Evolutionary conservation across 2,797 vertebrate genomes (phyloP).

Genomic region (Chrysocyon brachyurus): DNA sequence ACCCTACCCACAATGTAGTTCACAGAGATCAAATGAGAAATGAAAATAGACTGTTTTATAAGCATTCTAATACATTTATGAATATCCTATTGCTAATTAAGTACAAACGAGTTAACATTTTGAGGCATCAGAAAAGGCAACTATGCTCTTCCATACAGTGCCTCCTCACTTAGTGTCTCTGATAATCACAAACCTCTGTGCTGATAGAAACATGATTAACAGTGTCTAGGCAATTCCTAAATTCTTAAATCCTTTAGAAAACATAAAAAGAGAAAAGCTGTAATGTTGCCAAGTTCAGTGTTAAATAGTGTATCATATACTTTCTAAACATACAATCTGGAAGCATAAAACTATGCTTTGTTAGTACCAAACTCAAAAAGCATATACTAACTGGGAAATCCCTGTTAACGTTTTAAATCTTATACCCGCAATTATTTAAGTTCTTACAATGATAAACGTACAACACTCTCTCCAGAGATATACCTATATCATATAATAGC

Average conservation of each 20-base stretch:
- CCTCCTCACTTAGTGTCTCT: not conserved
- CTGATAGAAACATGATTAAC: constrained; percentile 34
- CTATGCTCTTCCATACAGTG: not conserved
- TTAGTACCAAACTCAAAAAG: constrained; percentile 2
- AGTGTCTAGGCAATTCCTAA: not conserved
- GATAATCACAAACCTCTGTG: constrained; percentile 7
- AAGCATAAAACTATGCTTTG: constrained; percentile 14
- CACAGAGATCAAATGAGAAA: constrained; percentile 56
- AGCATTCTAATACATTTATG: constrained; percentile 19
- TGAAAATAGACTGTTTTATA: not conserved
- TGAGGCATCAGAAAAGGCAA: constrained; percentile 25
- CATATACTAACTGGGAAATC: constrained; percentile 13
- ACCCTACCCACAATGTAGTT: not conserved
- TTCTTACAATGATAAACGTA: constrained; percentile 41
- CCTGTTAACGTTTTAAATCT: not conserved
- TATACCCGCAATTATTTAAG: not conserved
- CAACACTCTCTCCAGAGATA: not conserved
- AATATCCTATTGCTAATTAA: constrained; percentile 35
- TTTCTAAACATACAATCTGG: not conserved
- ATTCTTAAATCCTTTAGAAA: constrained; percentile 64
- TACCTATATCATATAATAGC: not conserved
- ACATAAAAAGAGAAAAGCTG: constrained; percentile 30
- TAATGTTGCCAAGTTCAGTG: not conserved
- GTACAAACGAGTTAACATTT: constrained; percentile 37
- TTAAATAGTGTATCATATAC: not conserved